Conservation (phyloP, 2,888 invertebrate species). For the Rhagophthalmus giganteus region DNA sequence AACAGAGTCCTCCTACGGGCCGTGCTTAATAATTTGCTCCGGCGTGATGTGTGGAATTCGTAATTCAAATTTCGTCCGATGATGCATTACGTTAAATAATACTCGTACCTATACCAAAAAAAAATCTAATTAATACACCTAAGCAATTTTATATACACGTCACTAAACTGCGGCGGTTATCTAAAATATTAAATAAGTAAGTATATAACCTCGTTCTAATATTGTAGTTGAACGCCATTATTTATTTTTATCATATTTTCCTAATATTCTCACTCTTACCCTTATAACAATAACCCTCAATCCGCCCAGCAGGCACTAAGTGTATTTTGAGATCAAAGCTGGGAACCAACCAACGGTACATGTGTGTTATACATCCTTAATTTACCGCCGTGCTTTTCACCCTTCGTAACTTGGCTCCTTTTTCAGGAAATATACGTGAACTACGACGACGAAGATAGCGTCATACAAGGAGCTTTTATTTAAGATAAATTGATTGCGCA, state of each 20-base stretch:
- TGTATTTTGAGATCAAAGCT: slow-evolving; percentile 55
- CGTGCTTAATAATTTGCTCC: slow-evolving; percentile 34
- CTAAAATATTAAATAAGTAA: neutral
- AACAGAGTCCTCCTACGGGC: slow-evolving; percentile 34
- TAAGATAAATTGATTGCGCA: neutral
- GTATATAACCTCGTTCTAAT: neutral
- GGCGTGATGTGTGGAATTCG: slow-evolving; percentile 21
- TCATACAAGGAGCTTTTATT: neutral
- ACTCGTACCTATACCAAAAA: too few relatives aligned
- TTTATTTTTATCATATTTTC: slow-evolving; percentile 46
- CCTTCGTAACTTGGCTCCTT: slow-evolving; percentile 9
- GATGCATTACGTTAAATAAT: too few relatives aligned
- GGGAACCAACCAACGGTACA: slow-evolving; percentile 27
- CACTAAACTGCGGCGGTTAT: too few relatives aligned
- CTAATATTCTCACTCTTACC: slow-evolving; percentile 45
- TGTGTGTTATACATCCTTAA: slow-evolving; percentile 27
- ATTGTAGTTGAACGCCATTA: slow-evolving; percentile 35
- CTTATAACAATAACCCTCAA: slow-evolving; percentile 47
- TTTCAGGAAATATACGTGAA: slow-evolving; percentile 1
- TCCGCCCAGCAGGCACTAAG: slow-evolving; percentile 54
- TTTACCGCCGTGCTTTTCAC: slow-evolving; percentile 17
- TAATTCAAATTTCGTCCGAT: slow-evolving; percentile 29
- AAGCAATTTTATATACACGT: too few relatives aligned
- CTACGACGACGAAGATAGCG: slow-evolving; percentile 2
- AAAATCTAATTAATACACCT: too few relatives aligned